phyloP scores from a whole-genome alignment of 2,888 invertebrate genomes.

The Hydrotaea cyrtoneurina region DNA sequence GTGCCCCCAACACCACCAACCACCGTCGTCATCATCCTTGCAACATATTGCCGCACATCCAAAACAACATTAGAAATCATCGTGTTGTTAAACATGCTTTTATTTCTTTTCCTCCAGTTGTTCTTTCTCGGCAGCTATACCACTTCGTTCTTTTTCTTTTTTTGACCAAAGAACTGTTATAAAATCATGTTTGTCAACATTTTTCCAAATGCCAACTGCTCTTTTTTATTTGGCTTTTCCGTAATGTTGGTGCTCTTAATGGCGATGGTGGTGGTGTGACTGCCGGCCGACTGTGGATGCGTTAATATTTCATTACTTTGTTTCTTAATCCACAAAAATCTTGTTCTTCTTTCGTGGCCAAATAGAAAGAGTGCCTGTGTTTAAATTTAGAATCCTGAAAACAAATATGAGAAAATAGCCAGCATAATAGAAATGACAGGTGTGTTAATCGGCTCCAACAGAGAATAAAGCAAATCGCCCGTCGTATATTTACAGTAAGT shows the following conservation, averaged over 20 bases:
- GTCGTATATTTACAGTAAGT: too few relatives aligned
- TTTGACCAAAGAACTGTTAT: conserved; percentile 48
- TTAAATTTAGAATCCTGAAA: conserved; percentile 41
- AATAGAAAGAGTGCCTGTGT: neutral
- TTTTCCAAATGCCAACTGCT: conserved; percentile 50
- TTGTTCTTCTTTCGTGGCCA: conserved; percentile 12
- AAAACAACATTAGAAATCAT: conserved; percentile 56
- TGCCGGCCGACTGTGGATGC: neutral
- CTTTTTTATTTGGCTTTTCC: neutral
- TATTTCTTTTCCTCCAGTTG: conserved; percentile 35
- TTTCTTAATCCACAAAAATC: conserved; percentile 9
- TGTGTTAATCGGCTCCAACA: neutral
- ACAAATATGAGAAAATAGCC: conserved; percentile 37
- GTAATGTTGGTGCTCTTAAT: conserved; percentile 21
- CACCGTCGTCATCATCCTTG: conserved; percentile 11
- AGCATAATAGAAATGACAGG: neutral
- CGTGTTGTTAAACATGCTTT: conserved; percentile 59
- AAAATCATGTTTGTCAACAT: conserved; percentile 63
- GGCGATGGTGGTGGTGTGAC: neutral
- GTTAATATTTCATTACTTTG: conserved; percentile 28
- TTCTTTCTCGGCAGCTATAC: conserved; percentile 8
- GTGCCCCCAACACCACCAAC: conserved; percentile 39
- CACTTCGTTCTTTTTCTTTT: neutral
- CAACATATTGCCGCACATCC: conserved; percentile 32
- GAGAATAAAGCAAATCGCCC: neutral